Percentiles rank a stretch among this genome's conserved stretches.
Evolutionary conservation across 2,888 invertebrate genomes (phyloP).

Genomic region (Elegia similella): DNA sequence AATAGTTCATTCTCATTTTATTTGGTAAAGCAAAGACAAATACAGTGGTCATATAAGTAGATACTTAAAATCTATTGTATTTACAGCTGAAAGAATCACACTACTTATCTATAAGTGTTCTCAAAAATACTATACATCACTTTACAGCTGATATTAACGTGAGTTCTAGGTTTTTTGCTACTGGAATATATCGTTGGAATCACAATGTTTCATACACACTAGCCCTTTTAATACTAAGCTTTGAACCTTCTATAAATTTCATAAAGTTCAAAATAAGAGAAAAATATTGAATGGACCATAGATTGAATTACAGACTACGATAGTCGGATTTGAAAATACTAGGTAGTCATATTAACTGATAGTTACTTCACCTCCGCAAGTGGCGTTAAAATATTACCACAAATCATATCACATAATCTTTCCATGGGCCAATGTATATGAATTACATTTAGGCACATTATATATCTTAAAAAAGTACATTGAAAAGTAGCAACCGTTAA

Average conservation of each 20-base stretch:
- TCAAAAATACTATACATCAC: background rate
- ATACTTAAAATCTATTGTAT: slow-evolving; percentile 46
- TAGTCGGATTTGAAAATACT: too few relatives aligned
- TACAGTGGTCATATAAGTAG: slow-evolving; percentile 43
- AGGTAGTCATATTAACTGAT: too few relatives aligned
- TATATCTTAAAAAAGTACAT: too few relatives aligned
- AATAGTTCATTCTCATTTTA: slow-evolving; percentile 35
- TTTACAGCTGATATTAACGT: slow-evolving; percentile 1
- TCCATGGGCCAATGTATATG: too few relatives aligned
- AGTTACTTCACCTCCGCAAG: too few relatives aligned
- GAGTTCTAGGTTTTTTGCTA: background rate
- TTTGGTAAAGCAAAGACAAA: slow-evolving; percentile 55
- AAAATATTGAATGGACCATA: too few relatives aligned
- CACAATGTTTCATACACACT: background rate
- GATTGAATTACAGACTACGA: too few relatives aligned
- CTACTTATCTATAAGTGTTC: background rate
- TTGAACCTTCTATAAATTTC: too few relatives aligned
- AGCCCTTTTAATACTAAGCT: background rate
- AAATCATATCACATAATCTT: too few relatives aligned
- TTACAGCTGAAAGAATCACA: slow-evolving; percentile 13
- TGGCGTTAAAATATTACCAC: too few relatives aligned
- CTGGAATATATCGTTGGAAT: background rate
- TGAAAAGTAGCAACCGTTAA: background rate
- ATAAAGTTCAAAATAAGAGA: too few relatives aligned
- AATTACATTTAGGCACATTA: too few relatives aligned